Evolutionary conservation across 2,888 invertebrate genomes (phyloP).

Genomic region (Ariolimax columbianus): DNA sequence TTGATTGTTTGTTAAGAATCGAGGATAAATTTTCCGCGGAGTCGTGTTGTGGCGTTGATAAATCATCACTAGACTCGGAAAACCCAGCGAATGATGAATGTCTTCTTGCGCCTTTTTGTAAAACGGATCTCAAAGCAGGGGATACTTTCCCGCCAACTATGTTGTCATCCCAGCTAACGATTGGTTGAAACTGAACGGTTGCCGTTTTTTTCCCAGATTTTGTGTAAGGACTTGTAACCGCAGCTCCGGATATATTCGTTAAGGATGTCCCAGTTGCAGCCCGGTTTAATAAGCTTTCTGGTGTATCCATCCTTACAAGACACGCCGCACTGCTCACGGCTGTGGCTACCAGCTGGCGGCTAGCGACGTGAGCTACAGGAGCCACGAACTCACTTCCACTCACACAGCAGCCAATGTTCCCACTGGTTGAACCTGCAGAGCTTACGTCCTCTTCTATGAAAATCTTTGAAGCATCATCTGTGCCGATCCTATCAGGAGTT

Average conservation of each 20-base stretch:
- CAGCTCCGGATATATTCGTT: background rate
- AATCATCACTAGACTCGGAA: conserved; percentile 34
- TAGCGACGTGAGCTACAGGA: conserved; percentile 43
- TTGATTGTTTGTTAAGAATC: conserved; percentile 28
- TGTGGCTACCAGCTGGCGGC: conserved; percentile 46
- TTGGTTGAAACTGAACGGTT: conserved; percentile 48
- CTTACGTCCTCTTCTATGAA: background rate
- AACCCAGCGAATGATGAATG: conserved; percentile 49
- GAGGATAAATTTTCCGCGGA: background rate
- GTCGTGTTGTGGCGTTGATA: background rate
- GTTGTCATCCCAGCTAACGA: conserved; percentile 47
- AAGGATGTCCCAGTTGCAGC: background rate
- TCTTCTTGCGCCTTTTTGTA: conserved; percentile 39
- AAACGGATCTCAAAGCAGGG: conserved; percentile 36
- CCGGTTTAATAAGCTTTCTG: conserved; percentile 17
- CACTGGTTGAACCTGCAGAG: background rate
- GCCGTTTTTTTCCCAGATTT: conserved; percentile 34
- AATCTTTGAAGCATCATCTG: background rate
- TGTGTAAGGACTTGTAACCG: background rate
- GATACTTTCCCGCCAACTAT: conserved; percentile 21
- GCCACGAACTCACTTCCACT: conserved; percentile 41
- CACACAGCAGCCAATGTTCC: background rate
- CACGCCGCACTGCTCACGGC: conserved; percentile 39
- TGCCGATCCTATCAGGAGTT: background rate
- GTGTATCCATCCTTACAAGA: conserved; percentile 28